Evolutionary conservation across 1,140 invertebrate genomes (phyloP).

Genomic region (Grapholita molesta): DNA sequence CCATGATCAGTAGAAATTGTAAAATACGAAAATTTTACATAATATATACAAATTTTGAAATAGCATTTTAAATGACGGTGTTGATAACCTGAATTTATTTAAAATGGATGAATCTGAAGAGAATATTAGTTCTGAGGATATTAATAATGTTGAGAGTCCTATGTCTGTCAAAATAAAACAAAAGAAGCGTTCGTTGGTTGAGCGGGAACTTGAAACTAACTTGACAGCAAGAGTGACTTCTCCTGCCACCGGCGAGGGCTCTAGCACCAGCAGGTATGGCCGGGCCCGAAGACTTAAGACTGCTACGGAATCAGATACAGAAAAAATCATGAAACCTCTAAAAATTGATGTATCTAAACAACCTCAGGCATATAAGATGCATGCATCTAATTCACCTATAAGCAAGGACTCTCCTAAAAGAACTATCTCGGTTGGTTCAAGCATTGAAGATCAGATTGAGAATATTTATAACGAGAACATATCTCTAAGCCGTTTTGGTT

Average conservation of each 20-base stretch:
- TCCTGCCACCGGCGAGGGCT: constrained; percentile 41
- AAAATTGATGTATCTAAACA: constrained; percentile 44
- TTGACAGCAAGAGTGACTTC: constrained; percentile 61
- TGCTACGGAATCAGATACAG: constrained; percentile 38
- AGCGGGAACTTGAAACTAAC: constrained; percentile 63
- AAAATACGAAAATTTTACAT: constrained; percentile 15
- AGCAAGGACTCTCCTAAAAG: constrained; percentile 39
- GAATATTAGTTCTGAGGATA: constrained; percentile 51
- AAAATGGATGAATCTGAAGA: constrained; percentile 67
- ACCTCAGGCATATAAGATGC: constrained; percentile 64
- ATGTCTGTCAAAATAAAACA: constrained; percentile 42
- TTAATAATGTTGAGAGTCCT: constrained; percentile 32
- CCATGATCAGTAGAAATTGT: not conserved
- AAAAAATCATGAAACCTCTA: constrained; percentile 35
- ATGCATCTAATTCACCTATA: constrained; percentile 62
- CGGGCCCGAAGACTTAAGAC: constrained; percentile 60
- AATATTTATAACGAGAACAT: constrained; percentile 63
- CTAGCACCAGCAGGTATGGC: constrained; percentile 70
- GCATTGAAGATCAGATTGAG: constrained; percentile 58
- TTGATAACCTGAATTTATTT: constrained; percentile 14
- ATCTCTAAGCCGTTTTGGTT: constrained; percentile 55
- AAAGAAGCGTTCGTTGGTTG: constrained; percentile 62
- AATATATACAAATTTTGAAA: constrained; percentile 22
- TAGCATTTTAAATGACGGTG: constrained; percentile 25
- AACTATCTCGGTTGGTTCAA: constrained; percentile 25